Evolutionary conservation across 2,888 invertebrate species (phyloP).

Genomic region (Amiota minor): DNA sequence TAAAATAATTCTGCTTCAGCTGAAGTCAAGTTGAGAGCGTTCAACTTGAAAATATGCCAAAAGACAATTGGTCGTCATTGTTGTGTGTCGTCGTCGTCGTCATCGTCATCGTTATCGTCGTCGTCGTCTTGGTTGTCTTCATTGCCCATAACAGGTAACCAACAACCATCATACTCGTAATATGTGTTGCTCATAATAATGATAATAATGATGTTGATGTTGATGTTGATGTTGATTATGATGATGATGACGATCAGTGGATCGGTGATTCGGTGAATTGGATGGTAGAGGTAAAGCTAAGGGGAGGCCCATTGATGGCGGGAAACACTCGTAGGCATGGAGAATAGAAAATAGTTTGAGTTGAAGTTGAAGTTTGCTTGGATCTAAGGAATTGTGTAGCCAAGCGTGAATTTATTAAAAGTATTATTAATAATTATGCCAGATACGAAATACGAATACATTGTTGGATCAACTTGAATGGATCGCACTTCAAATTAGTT

Average conservation of each 20-base stretch:
- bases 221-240: not conserved
- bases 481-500: slow-evolving; percentile 18
- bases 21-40: slow-evolving; percentile 61
- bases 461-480: slow-evolving; percentile 3
- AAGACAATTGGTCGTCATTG: slow-evolving; percentile 61
- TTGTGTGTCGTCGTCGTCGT: not conserved
- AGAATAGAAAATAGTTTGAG: not conserved
- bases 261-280: too few relatives aligned
- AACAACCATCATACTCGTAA: not conserved
- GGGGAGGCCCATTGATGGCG: too few relatives aligned
- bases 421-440: slow-evolving; percentile 46
- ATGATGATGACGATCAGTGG: too few relatives aligned
- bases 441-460: slow-evolving; percentile 28
- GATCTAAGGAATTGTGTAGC: slow-evolving; percentile 29
- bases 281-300: too few relatives aligned
- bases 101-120: not conserved
- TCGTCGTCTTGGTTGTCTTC: not conserved
- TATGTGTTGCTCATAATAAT: too few relatives aligned
- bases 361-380: not conserved
- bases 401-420: slow-evolving; percentile 48
- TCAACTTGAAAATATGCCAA: slow-evolving; percentile 66
- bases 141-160: slow-evolving; percentile 3
- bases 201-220: not conserved
- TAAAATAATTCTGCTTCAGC: slow-evolving; percentile 63
- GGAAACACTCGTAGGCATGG: too few relatives aligned